Evolutionary conservation across 2,113 vertebrate species (phyloP), one percentile per base, ranked within the genome.

Genomic region (Oncorhynchus mykiss): DNA sequence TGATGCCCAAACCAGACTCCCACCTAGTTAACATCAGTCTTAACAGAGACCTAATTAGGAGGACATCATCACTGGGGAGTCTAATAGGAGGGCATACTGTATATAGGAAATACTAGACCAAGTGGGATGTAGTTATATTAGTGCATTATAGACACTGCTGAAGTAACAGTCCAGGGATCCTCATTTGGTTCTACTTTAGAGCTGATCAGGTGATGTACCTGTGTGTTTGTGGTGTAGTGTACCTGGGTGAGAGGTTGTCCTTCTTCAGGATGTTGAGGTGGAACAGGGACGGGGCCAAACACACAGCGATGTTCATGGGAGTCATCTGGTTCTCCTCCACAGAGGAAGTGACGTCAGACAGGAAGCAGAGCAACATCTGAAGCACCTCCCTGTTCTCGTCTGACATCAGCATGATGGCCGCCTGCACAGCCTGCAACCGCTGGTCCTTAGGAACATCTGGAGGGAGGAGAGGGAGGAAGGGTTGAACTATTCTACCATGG

Each of bases 321-420:
- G 97, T 99, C 98, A 99, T 99, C 90, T 98, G 98, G 79, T 99
- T 99, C 86, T 99, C 97, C 70, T 96, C 94, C 84, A 98, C 98
- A 0, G 95, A 93, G 73, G 95, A 93, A 73, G 93, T 95, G 87
- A 98, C 97, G 0, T 99, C 97, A 0, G 94, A 96, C 68, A 99
- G 95, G 90, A 99, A 99, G 83, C 96, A 98, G 11, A 99, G 92
- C 74, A 99, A 91, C 0, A 96, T 98, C 90, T 98, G 97, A 80
- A 99, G 84, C 72, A 96, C 96, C 76, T 99, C 98, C 57, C 98
- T 80, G 93, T 97, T 98, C 86, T 99, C 98, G 2, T 99, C 98
- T 0, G 97, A 94, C 95, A 99, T 96, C 82, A 99, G 86, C 95
- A 99, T 95, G 87, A 97, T 94, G 89, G 97, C 97, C 0, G 97